phyloP scores from a whole-genome alignment of 2,797 vertebrate genomes.

The Poliocrania exsul region DNA sequence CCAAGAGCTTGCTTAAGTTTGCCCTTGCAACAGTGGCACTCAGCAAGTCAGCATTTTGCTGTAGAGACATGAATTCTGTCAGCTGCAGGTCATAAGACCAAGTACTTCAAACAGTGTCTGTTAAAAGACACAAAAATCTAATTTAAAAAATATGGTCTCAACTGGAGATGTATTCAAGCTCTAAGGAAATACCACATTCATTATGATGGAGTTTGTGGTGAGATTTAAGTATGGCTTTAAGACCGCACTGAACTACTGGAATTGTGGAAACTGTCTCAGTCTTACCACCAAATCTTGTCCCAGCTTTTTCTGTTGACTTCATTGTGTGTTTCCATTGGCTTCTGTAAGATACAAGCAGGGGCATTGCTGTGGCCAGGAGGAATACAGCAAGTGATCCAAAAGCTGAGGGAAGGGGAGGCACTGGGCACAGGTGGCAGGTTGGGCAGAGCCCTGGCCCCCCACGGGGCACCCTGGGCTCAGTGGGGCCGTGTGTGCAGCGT shows the following conservation, averaged over 20 bases:
- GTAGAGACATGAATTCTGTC: neutral
- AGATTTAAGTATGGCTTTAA: neutral
- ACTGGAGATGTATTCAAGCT: neutral
- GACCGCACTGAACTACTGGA: neutral
- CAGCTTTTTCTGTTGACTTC: neutral
- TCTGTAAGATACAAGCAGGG: neutral
- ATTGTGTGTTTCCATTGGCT: neutral
- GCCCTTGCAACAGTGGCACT: neutral
- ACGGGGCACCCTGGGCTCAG: accelerated
- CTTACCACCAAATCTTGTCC: neutral
- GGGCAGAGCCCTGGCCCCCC: neutral
- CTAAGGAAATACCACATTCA: neutral
- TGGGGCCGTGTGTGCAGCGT: neutral
- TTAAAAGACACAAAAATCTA: neutral
- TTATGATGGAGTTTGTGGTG: neutral
- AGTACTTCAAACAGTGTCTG: neutral
- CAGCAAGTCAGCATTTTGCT: neutral
- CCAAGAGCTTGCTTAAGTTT: neutral
- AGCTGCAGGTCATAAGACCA: neutral
- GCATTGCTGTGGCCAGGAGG: neutral
- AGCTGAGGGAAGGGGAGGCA: neutral
- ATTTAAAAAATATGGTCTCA: neutral
- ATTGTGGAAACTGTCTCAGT: neutral
- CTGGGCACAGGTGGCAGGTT: accelerated
- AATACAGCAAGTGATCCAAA: neutral